Conservation (phyloP, 2,888 invertebrate species). For the Phragmatobia fuliginosa region DNA sequence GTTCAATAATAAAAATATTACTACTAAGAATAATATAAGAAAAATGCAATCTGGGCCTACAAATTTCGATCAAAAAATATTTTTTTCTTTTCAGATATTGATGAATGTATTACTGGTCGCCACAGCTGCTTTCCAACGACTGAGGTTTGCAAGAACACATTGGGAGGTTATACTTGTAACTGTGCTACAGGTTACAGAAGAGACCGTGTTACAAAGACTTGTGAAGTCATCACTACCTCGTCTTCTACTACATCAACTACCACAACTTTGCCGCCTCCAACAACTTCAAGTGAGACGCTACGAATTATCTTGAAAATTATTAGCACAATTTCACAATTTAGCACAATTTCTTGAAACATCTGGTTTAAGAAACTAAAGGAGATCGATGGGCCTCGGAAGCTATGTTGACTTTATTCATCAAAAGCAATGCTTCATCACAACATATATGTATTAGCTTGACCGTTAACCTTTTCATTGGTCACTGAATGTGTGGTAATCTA, state of each 20-base stretch:
- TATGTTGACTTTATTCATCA: too few species aligned
- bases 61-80: not conserved
- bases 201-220: slow-evolving; percentile 82
- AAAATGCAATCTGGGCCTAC: not conserved
- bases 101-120: slow-evolving; percentile 90
- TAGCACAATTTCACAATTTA: too few species aligned
- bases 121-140: slow-evolving; percentile 86
- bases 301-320: not conserved
- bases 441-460: too few species aligned
- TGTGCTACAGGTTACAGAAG: slow-evolving; percentile 93
- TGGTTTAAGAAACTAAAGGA: too few species aligned
- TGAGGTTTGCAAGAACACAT: slow-evolving; percentile 93
- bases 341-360: too few species aligned
- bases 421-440: too few species aligned
- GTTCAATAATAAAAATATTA: not conserved
- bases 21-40: not conserved
- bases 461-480: too few species aligned
- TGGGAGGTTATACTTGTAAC: slow-evolving; percentile 94
- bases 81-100: slow-evolving; percentile 87
- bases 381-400: too few species aligned
- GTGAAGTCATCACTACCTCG: slow-evolving; percentile 61
- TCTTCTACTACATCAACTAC: slow-evolving; percentile 59
- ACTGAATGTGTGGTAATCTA: too few species aligned
- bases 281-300: slow-evolving; percentile 4
- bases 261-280: slow-evolving; percentile 36